Conservation (phyloP, 2,888 invertebrate genomes). For the Brachypterus glaber region DNA sequence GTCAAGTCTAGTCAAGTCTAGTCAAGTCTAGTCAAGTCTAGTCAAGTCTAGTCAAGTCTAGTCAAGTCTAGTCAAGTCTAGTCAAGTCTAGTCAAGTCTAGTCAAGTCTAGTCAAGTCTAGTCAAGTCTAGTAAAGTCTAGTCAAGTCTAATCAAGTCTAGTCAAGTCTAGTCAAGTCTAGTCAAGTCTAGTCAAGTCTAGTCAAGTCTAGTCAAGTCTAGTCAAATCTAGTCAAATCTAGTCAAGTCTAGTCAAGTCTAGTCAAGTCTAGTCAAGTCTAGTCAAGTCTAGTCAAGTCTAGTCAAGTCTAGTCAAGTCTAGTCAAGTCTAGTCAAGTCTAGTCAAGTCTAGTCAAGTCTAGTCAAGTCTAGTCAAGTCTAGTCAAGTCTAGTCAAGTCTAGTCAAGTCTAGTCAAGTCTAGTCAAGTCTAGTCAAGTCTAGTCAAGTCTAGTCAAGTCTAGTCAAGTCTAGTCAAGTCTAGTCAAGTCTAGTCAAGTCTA, state of each 20-base stretch:
- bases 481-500: too few relatives aligned
- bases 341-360: too few relatives aligned
- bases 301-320: too few relatives aligned
- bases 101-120: neutral
- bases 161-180: neutral
- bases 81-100: neutral
- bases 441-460: too few relatives aligned
- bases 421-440: too few relatives aligned
- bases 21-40: neutral
- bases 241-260: neutral
- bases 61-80: neutral
- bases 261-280: too few relatives aligned
- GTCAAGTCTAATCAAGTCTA: neutral
- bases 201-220: neutral
- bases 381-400: too few relatives aligned
- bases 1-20: neutral
- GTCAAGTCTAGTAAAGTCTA: neutral
- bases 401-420: too few relatives aligned
- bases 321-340: too few relatives aligned
- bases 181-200: neutral
- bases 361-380: too few relatives aligned
- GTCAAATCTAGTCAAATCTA: neutral
- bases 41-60: neutral
- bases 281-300: too few relatives aligned
- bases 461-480: too few relatives aligned